Conservation (phyloP, 2,113 vertebrate species). For the Amphilophus citrinellus region DNA sequence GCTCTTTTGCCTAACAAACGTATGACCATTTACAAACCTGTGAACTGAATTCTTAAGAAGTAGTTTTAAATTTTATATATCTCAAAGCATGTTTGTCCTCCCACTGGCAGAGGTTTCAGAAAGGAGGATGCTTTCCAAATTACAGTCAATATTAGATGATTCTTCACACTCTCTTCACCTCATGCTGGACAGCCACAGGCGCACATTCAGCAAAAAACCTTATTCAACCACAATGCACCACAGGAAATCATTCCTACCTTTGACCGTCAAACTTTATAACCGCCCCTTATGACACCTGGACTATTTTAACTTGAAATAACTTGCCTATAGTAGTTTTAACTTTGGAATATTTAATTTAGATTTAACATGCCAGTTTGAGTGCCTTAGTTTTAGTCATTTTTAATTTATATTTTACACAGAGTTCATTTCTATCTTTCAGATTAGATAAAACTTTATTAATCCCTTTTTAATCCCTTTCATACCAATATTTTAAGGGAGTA, state of each 20-base stretch:
- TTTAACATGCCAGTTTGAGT: background rate
- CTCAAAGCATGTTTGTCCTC: background rate
- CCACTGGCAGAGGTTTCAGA: background rate
- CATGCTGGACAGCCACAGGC: background rate
- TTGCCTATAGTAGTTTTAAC: background rate
- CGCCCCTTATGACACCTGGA: background rate
- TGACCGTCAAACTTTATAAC: background rate
- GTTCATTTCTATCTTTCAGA: accelerated
- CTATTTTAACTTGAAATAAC: background rate
- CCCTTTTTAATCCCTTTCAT: too few relatives aligned
- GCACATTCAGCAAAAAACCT: background rate
- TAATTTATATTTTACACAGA: background rate
- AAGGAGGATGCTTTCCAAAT: background rate
- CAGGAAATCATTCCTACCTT: background rate
- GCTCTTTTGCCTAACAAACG: background rate
- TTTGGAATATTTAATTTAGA: too few relatives aligned
- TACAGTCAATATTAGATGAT: background rate
- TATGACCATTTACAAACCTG: background rate
- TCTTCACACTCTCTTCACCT: background rate
- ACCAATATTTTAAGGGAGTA: accelerated
- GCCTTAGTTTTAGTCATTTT: background rate
- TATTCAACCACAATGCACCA: background rate
- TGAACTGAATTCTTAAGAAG: background rate
- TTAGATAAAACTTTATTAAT: too few relatives aligned
- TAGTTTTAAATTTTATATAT: background rate